Conservation (phyloP, 2,888 invertebrate genomes). For the Monoplex corrugatus region DNA sequence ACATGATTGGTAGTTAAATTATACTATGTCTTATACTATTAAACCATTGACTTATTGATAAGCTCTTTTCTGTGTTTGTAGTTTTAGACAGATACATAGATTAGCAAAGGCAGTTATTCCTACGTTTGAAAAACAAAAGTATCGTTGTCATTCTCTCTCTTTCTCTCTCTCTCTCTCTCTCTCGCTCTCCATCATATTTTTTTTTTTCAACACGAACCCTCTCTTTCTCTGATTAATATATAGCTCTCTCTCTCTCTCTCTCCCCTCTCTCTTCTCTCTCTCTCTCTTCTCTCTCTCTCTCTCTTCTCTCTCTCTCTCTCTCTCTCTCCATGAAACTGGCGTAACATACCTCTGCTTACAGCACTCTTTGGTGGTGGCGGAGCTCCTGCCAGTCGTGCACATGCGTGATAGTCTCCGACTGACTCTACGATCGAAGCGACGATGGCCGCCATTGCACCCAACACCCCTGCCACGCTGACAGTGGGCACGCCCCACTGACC, state of each 20-base stretch:
- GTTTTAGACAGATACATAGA: too few relatives aligned
- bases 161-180: too few relatives aligned
- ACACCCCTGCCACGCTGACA: slow-evolving; percentile 74
- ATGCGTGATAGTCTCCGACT: slow-evolving; percentile 94
- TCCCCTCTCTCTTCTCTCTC: background rate
- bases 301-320: background rate
- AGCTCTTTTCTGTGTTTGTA: too few relatives aligned
- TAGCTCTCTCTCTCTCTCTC: slow-evolving; percentile 1
- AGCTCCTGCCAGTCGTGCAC: slow-evolving; percentile 87
- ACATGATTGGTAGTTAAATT: too few relatives aligned
- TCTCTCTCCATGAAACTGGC: background rate
- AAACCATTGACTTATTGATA: too few relatives aligned
- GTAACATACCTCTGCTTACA: slow-evolving; percentile 88
- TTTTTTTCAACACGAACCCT: too few relatives aligned
- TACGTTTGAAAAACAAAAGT: background rate
- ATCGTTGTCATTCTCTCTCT: too few relatives aligned
- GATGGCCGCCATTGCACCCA: slow-evolving; percentile 78
- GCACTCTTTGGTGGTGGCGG: slow-evolving; percentile 92
- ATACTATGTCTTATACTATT: too few relatives aligned
- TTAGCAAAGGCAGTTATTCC: too few relatives aligned
- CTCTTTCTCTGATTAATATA: too few relatives aligned
- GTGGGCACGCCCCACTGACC: slow-evolving; percentile 80
- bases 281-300: too few relatives aligned
- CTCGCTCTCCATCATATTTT: background rate
- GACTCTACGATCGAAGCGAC: slow-evolving; percentile 79